Conservation (phyloP, 2,797 vertebrate species). For the Paratrypauchen microcephalus region DNA sequence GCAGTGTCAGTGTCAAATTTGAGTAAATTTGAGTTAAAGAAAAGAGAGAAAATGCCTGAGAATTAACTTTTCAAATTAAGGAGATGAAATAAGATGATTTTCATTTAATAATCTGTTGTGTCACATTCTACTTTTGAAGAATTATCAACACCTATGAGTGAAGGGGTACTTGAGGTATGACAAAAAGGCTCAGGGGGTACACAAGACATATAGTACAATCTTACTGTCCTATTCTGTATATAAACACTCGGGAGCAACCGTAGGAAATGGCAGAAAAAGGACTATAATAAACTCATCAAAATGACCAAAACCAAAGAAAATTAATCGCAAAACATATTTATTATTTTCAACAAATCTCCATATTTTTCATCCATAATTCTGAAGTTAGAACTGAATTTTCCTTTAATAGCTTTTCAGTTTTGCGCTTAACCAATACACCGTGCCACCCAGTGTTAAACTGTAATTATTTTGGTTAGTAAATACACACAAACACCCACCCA, state of each 20-base stretch:
- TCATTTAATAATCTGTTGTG: no score
- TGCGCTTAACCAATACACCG: not conserved
- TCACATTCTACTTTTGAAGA: no score
- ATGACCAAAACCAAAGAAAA: not conserved
- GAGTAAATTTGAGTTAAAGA: no score
- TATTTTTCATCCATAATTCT: not conserved
- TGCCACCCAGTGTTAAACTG: not conserved
- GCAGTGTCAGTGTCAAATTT: no score
- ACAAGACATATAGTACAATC: not conserved
- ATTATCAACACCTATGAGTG: no score
- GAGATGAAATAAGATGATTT: no score
- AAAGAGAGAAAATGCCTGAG: no score
- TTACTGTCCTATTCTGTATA: not conserved
- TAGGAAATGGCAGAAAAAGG: not conserved
- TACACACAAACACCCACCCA: not conserved
- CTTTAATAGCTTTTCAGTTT: no score
- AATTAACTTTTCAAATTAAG: no score
- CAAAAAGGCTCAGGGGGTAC: no score
- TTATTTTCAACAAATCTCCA: not conserved
- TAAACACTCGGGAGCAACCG: not conserved
- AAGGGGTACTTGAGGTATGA: no score
- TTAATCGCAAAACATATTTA: not conserved
- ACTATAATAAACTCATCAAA: no score
- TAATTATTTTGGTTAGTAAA: not conserved
- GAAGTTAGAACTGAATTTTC: not conserved